phyloP scores from a whole-genome alignment of 1,140 invertebrate genomes.

The Tribolium madens region DNA sequence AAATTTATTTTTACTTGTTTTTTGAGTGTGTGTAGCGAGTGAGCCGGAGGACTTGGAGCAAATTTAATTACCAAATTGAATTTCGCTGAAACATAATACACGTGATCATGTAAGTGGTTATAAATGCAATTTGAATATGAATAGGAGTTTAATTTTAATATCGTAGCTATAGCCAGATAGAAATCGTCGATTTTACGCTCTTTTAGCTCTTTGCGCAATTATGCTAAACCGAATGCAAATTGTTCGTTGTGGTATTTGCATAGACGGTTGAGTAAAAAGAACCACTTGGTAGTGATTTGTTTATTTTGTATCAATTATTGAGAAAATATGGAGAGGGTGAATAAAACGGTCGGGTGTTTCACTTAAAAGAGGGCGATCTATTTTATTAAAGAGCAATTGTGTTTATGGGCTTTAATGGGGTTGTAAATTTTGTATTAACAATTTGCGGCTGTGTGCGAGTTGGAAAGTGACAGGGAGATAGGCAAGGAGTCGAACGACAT shows the following conservation, averaged over 20 bases:
- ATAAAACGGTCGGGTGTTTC: background rate
- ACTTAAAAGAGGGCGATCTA: background rate
- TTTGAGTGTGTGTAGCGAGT: background rate
- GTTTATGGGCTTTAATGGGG: slow-evolving; percentile 8
- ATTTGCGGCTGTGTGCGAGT: background rate
- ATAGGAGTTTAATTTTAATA: slow-evolving; percentile 55
- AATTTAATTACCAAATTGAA: slow-evolving; percentile 20
- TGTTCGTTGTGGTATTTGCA: slow-evolving; percentile 46
- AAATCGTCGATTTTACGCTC: slow-evolving; percentile 54
- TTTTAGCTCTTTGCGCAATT: slow-evolving; percentile 55
- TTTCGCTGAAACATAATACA: slow-evolving; percentile 42
- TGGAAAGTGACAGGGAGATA: background rate
- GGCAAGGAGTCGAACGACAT: slow-evolving; percentile 3
- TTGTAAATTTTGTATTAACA: slow-evolving; percentile 16
- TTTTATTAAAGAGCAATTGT: slow-evolving; percentile 23
- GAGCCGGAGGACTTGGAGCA: background rate
- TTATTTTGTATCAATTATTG: slow-evolving; percentile 8
- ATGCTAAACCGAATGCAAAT: slow-evolving; percentile 56
- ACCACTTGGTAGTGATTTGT: slow-evolving; percentile 19
- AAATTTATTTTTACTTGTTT: background rate
- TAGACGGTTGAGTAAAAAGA: slow-evolving; percentile 41
- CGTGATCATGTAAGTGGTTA: slow-evolving; percentile 45
- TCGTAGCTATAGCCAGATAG: slow-evolving; percentile 44
- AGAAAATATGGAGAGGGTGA: background rate
- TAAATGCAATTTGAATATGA: slow-evolving; percentile 54